phyloP scores from a whole-genome alignment of 2,113 vertebrate species.

The Murina feae region DNA sequence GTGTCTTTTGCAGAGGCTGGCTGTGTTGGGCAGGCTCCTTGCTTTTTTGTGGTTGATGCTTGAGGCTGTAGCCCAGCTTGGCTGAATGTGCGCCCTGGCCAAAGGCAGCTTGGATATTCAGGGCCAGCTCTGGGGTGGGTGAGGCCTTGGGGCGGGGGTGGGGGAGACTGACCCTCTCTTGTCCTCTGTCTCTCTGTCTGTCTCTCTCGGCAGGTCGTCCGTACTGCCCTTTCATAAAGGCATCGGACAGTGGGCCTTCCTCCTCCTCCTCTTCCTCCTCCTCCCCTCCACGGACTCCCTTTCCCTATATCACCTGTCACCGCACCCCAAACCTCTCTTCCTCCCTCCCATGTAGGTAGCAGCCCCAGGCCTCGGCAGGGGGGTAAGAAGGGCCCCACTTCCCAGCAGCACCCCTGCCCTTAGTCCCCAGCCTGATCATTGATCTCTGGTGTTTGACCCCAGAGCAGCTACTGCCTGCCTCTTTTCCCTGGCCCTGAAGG shows the following conservation, averaged over 20 bases:
- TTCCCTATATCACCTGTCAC: constrained; percentile 86
- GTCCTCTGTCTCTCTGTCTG: constrained; percentile 83
- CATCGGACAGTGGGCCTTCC: constrained; percentile 92
- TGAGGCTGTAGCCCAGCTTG: constrained; percentile 38
- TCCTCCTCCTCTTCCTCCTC: constrained; percentile 87
- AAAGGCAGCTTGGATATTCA: constrained; percentile 43
- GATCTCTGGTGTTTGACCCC: constrained; percentile 49
- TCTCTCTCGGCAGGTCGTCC: constrained; percentile 92
- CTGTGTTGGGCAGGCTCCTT: not conserved
- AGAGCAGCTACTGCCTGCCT: constrained; percentile 51
- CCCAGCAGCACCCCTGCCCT: constrained; percentile 63
- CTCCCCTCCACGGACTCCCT: constrained; percentile 87
- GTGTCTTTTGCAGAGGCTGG: not conserved
- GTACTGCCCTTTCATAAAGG: constrained; percentile 98
- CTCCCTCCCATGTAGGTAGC: constrained; percentile 89
- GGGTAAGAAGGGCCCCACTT: constrained; percentile 66
- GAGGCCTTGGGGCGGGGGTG: constrained; percentile 46
- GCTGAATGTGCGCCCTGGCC: constrained; percentile 37
- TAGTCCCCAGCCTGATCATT: constrained; percentile 50
- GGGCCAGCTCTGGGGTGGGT: constrained; percentile 56
- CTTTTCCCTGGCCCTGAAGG: constrained; percentile 56
- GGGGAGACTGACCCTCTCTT: constrained; percentile 82
- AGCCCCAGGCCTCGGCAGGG: constrained; percentile 47
- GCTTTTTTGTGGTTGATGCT: not conserved
- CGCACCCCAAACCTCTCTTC: constrained; percentile 88